phyloP scores from a whole-genome alignment of 2,113 vertebrate species.

The Oryzias woworae region DNA sequence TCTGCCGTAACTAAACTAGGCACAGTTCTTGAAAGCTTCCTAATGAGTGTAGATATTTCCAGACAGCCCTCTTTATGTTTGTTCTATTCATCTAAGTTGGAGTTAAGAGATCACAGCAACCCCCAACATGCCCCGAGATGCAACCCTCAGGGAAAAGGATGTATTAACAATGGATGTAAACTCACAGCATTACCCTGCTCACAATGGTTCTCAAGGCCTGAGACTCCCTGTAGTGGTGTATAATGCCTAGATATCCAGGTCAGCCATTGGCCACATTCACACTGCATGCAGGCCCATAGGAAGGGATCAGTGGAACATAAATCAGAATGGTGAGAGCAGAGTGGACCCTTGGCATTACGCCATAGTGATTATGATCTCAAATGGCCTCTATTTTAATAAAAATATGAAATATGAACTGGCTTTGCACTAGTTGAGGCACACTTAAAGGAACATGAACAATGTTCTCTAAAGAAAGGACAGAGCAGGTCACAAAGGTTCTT shows the following conservation, averaged over 20 bases:
- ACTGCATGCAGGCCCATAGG: conserved; percentile 35
- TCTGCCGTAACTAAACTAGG: neutral
- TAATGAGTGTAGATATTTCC: conserved; percentile 3
- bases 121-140: conserved; percentile 26
- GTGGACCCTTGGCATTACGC: conserved; percentile 65
- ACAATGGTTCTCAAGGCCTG: conserved; percentile 34
- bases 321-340: conserved; percentile 59
- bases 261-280: conserved; percentile 50
- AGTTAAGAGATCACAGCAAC: conserved; percentile 50
- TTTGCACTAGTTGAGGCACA: conserved; percentile 53
- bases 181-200: conserved; percentile 32
- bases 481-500: too few species aligned
- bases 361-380: conserved; percentile 73
- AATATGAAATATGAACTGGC: conserved; percentile 68
- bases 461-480: too few species aligned
- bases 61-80: conserved; percentile 5
- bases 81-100: conserved; percentile 30
- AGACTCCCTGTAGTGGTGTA: conserved; percentile 56
- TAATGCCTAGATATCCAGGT: conserved; percentile 60
- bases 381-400: conserved; percentile 70
- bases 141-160: conserved; percentile 32
- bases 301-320: conserved; percentile 71
- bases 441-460: conserved; percentile 56
- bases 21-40: neutral
- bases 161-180: conserved; percentile 46